Percentiles rank a stretch among this genome's conserved stretches.
phyloP scores from a whole-genome alignment of 2,113 vertebrate genomes.

The Nettapus auritus region DNA sequence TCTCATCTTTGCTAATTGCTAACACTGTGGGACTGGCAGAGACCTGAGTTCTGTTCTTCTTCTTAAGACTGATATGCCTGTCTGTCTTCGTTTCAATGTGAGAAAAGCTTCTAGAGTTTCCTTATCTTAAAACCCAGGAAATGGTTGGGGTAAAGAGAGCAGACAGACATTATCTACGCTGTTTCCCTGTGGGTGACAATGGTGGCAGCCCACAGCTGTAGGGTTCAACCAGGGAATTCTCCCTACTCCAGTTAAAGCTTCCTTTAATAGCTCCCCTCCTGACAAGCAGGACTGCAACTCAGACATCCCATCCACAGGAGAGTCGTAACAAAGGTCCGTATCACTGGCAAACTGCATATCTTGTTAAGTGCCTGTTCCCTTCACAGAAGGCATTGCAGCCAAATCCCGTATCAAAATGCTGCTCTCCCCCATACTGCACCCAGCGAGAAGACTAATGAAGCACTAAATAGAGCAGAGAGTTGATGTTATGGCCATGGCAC shows the following conservation, averaged over 20 bases:
- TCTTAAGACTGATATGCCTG: not conserved
- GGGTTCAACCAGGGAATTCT: not conserved
- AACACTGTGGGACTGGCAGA: not conserved
- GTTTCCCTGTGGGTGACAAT: not conserved
- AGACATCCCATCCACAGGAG: not conserved
- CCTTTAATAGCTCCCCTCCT: not conserved
- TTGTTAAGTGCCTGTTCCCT: not conserved
- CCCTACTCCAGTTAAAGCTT: not conserved
- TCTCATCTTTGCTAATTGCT: not conserved
- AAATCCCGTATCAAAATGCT: not conserved
- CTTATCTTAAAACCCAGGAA: not conserved
- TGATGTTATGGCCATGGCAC: not conserved
- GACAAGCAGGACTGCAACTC: not conserved
- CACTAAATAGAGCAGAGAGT: slow-evolving; percentile 10
- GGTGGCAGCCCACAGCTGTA: not conserved
- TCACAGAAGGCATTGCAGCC: not conserved
- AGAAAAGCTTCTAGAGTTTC: not conserved
- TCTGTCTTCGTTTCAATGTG: not conserved
- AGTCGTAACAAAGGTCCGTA: not conserved
- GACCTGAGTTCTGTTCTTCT: not conserved
- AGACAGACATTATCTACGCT: not conserved
- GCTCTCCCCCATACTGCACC: not conserved
- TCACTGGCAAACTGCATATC: not conserved
- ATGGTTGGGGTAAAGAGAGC: rapidly evolving
- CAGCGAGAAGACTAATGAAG: not conserved